Evolutionary conservation across 2,888 invertebrate species (phyloP), one percentile per base, ranked within the genome.

Genomic region (Helobdella robusta): DNA sequence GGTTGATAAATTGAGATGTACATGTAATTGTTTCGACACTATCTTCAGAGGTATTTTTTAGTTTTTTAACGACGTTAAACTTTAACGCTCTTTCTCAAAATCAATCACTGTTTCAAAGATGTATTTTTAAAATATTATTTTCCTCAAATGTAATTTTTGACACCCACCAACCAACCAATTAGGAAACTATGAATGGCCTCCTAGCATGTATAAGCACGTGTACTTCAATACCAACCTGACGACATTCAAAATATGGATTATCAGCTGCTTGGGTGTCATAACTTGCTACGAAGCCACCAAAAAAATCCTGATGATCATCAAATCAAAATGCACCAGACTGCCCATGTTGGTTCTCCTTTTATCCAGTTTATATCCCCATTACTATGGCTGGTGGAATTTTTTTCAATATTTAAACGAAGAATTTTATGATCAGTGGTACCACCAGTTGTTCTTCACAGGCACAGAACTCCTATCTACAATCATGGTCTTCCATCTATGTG

Each of bases 11-110:
- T 81, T 82, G 66, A 84, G 83, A 71, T 87, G 87, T 74, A 83
- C 84, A 20, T 87, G 87, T 77, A 85, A 85, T 15, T 87, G 87
- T 75, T 87, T 87, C 86, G 87, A 87, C 74, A 87, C 87, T 0
- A 84, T 87, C 6, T 87, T 87, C 74, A 86, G 87, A 83, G 87
- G 85, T 85, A 77, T 67, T n/a, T n/a, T 52, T 11, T 52, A 18
- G 20, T 52, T n/a, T n/a, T n/a, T n/a, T n/a, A n/a, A n/a, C n/a
- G n/a, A n/a, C n/a, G n/a, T n/a, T n/a, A n/a, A n/a, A n/a, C n/a
- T n/a, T 52, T 11, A 18, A 18, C 11, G 20, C 20, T 11, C 20
- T 20, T 11, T 15, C 20, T 15, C 11, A 18, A 52, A 18, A 52
- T 52, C 11, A 15, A 18, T 52, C 11, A 20, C 20, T 18, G 11